Evolutionary conservation across 2,888 invertebrate genomes (phyloP).

Genomic region (Acanthococcus lagerstroemiae): DNA sequence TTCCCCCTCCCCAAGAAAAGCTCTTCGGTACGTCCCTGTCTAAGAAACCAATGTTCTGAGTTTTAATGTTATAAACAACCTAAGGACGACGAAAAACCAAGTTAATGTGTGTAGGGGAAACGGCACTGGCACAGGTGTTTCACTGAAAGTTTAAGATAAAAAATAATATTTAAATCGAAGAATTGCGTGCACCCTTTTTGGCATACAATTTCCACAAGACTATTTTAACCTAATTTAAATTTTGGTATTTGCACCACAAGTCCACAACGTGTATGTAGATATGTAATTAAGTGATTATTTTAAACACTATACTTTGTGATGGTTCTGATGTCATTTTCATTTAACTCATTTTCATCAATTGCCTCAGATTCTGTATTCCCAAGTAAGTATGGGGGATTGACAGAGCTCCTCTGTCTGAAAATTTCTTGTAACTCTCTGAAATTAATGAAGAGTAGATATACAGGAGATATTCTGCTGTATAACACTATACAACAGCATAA

Average conservation of each 20-base stretch:
- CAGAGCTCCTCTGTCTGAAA: too few relatives aligned
- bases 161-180: background rate
- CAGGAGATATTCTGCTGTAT: too few relatives aligned
- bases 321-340: background rate
- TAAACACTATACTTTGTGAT: background rate
- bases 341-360: background rate
- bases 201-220: background rate
- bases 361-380: background rate
- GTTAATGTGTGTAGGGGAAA: too few relatives aligned
- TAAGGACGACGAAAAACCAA: too few relatives aligned
- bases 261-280: too few relatives aligned
- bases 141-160: background rate
- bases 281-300: too few relatives aligned
- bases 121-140: background rate
- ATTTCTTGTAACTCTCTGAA: background rate
- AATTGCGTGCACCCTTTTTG: background rate
- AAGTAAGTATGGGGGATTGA: background rate
- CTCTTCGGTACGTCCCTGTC: too few relatives aligned
- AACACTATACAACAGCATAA: too few relatives aligned
- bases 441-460: background rate
- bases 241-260: background rate
- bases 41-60: too few relatives aligned
- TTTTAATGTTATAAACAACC: too few relatives aligned
- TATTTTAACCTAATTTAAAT: background rate
- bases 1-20: too few relatives aligned